Evolutionary conservation across 2,113 vertebrate species (phyloP).

Genomic region (Pituophis catenifer): DNA sequence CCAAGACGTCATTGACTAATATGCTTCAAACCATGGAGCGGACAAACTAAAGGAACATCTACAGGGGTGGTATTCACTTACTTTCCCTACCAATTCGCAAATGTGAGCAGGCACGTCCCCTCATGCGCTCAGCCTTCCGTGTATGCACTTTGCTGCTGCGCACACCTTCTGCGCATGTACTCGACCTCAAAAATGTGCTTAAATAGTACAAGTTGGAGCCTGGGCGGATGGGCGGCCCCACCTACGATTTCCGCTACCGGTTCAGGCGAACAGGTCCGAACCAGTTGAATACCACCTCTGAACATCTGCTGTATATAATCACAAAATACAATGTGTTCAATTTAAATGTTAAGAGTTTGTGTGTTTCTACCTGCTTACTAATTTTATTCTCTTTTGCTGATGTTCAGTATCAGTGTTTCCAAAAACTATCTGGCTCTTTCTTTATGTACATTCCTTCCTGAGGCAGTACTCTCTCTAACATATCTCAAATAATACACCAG

Average conservation of each 20-base stretch:
- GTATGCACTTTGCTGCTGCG: too few relatives aligned
- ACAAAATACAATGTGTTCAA: not conserved
- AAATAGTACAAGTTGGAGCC: too few relatives aligned
- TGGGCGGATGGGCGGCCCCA: too few relatives aligned
- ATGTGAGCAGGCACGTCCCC: too few relatives aligned
- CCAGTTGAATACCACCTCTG: too few relatives aligned
- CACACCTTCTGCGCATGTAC: too few relatives aligned
- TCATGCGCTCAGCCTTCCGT: too few relatives aligned
- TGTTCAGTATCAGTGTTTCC: not conserved
- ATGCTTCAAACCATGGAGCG: not conserved
- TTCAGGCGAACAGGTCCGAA: too few relatives aligned
- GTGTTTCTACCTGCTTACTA: not conserved
- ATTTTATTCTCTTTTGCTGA: not conserved
- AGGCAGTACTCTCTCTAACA: not conserved
- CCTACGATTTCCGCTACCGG: too few relatives aligned
- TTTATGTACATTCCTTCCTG: not conserved
- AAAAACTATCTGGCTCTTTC: not conserved
- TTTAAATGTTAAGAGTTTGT: not conserved
- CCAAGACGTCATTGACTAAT: not conserved
- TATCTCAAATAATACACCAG: not conserved
- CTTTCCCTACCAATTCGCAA: too few relatives aligned
- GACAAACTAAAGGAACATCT: not conserved
- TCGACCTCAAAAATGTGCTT: too few relatives aligned
- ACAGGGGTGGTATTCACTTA: too few relatives aligned
- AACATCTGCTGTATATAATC: not conserved